A percentile compares a stretch with the other conserved stretches of the same genome.
Conservation (phyloP, 2,113 vertebrate genomes). For the Calidris pygmaea region DNA sequence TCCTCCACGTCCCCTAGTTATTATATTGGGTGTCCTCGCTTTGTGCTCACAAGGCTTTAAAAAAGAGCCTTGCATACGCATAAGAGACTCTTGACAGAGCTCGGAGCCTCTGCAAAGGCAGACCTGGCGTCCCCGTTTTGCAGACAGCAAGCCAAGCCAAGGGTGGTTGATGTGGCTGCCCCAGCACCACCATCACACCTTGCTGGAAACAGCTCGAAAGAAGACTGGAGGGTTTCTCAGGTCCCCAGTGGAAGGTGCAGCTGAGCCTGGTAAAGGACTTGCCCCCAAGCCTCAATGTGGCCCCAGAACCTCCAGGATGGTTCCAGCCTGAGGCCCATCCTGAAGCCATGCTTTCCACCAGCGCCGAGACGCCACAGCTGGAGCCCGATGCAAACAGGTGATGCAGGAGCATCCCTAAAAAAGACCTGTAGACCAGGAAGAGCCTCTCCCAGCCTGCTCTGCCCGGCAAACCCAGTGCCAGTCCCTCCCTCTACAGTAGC, state of each 20-base stretch:
- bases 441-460: not conserved
- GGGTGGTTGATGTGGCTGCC: not conserved
- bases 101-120: not conserved
- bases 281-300: accelerated
- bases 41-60: not conserved
- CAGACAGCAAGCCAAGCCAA: not conserved
- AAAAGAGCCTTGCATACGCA: not conserved
- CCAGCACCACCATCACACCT: not conserved
- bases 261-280: not conserved
- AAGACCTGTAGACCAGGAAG: not conserved
- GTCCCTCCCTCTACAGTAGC: not conserved
- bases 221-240: not conserved
- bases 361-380: accelerated
- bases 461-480: not conserved
- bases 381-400: not conserved
- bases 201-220: not conserved
- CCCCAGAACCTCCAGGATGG: not conserved
- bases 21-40: too few species aligned
- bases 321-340: not conserved
- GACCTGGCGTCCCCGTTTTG: accelerated
- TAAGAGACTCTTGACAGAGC: not conserved
- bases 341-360: not conserved
- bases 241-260: not conserved
- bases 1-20: not conserved
- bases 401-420: not conserved